A percentile compares a stretch with the other conserved stretches of the same genome.
These are phyloP conservation scores for Tinea trinotella DNA, from an alignment of 2,888 invertebrate species.

Conservation along the genomic window DNA sequence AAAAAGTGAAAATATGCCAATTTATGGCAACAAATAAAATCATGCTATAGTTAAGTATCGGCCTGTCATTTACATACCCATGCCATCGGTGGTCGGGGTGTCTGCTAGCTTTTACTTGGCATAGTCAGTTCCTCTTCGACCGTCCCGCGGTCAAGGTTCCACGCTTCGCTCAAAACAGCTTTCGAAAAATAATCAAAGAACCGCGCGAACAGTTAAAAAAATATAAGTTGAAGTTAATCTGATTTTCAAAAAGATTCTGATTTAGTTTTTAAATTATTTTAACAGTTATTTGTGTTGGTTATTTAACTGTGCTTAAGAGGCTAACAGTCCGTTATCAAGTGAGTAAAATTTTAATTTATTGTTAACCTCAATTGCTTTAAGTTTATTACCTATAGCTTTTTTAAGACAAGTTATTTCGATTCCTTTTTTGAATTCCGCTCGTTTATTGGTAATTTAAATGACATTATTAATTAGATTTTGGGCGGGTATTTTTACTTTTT, in stretches of 20 bases:
- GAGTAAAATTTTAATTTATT: constrained; percentile 44
- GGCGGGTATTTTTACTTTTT: too few relatives aligned
- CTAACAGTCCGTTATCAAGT: constrained; percentile 53
- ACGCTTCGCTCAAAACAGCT: constrained; percentile 38
- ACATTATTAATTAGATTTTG: too few relatives aligned
- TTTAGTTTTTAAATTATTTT: constrained; percentile 48
- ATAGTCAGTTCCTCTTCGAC: constrained; percentile 55
- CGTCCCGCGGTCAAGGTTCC: constrained; percentile 65
- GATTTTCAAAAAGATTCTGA: too few relatives aligned
- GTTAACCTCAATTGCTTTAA: constrained; percentile 7
- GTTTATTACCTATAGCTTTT: not conserved
- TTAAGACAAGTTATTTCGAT: not conserved
- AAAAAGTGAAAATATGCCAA: too few relatives aligned
- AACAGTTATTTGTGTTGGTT: constrained; percentile 64
- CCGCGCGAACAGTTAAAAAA: constrained; percentile 52
- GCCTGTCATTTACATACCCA: constrained; percentile 36
- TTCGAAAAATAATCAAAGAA: constrained; percentile 44
- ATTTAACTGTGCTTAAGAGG: too few relatives aligned
- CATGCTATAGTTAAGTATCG: not conserved
- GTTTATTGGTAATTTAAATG: too few relatives aligned
- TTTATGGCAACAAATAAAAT: too few relatives aligned
- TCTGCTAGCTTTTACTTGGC: not conserved
- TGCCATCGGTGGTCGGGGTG: constrained; percentile 7
- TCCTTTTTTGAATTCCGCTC: not conserved
- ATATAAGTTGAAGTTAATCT: too few relatives aligned